Base-by-base conservation (phyloP, 2,113 vertebrate genomes). In the Hystrix cristata region DNA sequence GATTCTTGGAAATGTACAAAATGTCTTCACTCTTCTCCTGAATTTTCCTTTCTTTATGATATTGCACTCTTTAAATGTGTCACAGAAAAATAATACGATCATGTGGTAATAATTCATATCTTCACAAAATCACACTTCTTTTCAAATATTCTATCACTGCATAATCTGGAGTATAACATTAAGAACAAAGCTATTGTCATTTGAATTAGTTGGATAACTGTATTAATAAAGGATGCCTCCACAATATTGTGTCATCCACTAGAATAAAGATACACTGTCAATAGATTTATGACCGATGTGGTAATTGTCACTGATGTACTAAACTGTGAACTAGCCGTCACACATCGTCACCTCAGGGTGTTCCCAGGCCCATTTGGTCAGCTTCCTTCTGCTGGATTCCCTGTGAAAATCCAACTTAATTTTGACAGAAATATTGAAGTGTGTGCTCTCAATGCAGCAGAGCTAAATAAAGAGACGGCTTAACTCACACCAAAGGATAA, bases 1-100 rank as follows among this genome's bases (percentile, higher is more conserved):
- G 46, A 10, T 92, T 57, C 38, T 93, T 65, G 53, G 55, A 79
- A 88, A 92, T 69, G 51, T 48, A 78, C 7, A 69, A 78, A 88
- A 65, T 21, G n/a, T 19, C 23, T 88, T 94, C 31, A 18, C 23
- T 71, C 25, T 60, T 96, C 74, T 96, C 34, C 18, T 87, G 34
- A 87, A 87, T 83, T 94, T 72, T 21, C 64, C 92, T 90, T 95
- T 93, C 71, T 9, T 93, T 94, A 59, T 12, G 90, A 79, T 60
- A 64, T 38, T 62, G 38, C 2, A 53, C 3, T 83, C 21, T 92
- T 94, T 83, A 89, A 81, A 74, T 62, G 74, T 90, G n/a, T 74
- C 53, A 92, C 21, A 88, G 71, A 80, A 92, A 69, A 86, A 82
- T 59, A 91, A 91, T 80, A 29, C 0, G 89, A 87, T 84, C n/a